Conservation (phyloP, 2,797 vertebrate genomes). For the Acanthurus lineatus region DNA sequence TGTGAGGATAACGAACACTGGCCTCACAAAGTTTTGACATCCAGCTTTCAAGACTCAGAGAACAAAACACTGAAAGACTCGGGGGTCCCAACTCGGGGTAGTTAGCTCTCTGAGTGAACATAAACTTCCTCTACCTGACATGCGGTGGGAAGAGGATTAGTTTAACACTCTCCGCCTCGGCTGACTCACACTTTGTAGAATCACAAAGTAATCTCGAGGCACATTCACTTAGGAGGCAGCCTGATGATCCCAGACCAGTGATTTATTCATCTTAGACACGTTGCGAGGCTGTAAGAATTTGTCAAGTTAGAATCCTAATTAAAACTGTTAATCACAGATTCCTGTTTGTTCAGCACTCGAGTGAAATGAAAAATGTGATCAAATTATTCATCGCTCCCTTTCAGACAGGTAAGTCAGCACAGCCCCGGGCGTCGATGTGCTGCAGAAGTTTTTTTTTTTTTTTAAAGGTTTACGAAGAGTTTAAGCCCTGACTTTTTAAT, state of each 20-base stretch:
- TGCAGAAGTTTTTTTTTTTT: constrained; percentile 52
- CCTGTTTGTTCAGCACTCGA: constrained; percentile 92
- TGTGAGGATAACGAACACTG: constrained; percentile 17
- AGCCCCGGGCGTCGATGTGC: constrained; percentile 76
- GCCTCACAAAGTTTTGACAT: constrained; percentile 61
- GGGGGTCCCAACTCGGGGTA: constrained; percentile 59
- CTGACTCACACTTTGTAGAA: constrained; percentile 77
- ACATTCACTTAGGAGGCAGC: constrained; percentile 81
- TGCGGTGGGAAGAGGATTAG: constrained; percentile 66
- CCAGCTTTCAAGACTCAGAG: constrained; percentile 59
- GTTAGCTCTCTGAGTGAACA: constrained; percentile 70
- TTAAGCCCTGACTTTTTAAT: constrained; percentile 59
- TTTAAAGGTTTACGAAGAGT: constrained; percentile 66
- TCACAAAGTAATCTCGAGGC: constrained; percentile 80
- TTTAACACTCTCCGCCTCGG: constrained; percentile 67
- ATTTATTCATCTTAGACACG: constrained; percentile 85
- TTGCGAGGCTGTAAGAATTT: constrained; percentile 86
- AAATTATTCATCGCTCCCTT: constrained; percentile 92
- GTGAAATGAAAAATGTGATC: constrained; percentile 93
- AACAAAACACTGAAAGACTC: constrained; percentile 50
- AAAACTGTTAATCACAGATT: constrained; percentile 91
- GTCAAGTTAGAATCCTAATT: constrained; percentile 92
- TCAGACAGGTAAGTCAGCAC: constrained; percentile 90
- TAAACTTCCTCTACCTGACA: constrained; percentile 72
- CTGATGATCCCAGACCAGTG: constrained; percentile 83